Evolutionary conservation across 2,797 vertebrate species (phyloP).

Genomic region (Buceros bicornis): DNA sequence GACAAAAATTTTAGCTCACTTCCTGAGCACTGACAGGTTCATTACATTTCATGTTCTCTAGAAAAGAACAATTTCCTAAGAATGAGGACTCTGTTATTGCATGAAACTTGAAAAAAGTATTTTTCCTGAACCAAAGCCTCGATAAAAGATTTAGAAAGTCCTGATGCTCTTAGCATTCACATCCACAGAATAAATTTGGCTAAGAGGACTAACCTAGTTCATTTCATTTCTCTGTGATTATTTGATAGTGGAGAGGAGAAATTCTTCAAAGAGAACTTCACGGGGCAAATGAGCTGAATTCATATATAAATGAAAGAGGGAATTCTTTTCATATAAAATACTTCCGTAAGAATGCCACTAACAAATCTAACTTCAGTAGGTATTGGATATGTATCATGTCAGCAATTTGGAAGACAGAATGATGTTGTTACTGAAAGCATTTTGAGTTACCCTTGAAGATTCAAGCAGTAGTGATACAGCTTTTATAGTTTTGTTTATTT

Average conservation of each 20-base stretch:
- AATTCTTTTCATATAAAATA: neutral
- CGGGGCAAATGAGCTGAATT: neutral
- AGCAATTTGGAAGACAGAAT: neutral
- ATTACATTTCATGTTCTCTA: neutral
- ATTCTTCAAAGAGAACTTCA: neutral
- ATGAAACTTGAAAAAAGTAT: neutral
- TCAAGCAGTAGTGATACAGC: neutral
- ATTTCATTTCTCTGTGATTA: neutral
- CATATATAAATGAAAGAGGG: neutral
- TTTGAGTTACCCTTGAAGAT: neutral
- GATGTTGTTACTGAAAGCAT: neutral
- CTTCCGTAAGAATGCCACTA: neutral
- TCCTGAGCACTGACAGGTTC: neutral
- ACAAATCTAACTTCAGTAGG: neutral
- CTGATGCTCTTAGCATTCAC: neutral
- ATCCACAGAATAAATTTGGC: neutral
- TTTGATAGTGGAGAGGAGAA: neutral
- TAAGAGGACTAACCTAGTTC: neutral
- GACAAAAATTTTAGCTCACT: neutral
- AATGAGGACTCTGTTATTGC: neutral
- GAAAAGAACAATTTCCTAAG: neutral
- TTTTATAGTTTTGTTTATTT: slow-evolving; percentile 3
- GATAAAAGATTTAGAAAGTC: neutral
- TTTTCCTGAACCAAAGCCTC: neutral
- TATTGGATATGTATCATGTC: neutral